Conservation (phyloP, 2,797 vertebrate species). For the Botia kubotai region DNA sequence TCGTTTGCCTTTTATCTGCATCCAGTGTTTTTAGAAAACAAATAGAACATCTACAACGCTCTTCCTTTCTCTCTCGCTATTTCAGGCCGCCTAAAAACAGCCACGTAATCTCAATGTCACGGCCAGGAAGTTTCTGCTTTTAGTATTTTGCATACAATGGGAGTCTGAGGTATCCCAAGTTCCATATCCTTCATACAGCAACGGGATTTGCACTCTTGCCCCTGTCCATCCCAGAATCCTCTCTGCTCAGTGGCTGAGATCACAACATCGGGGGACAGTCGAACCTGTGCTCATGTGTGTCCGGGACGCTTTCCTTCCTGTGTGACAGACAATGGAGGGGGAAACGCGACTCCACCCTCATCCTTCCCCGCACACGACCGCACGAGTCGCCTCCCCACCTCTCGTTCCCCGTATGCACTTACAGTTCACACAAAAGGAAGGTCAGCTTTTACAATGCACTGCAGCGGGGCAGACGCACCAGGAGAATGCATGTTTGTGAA, state of each 20-base stretch:
- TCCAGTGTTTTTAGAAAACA: constrained; percentile 12
- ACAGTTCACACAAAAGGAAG: constrained; percentile 50
- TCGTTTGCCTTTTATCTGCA: neutral
- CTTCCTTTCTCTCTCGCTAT: constrained; percentile 32
- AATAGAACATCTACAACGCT: neutral
- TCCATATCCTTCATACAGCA: constrained; percentile 56
- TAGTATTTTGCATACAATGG: constrained; percentile 60
- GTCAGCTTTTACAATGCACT: constrained; percentile 58
- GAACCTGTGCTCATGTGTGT: constrained; percentile 59
- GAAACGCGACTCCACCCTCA: constrained; percentile 72
- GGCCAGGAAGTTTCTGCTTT: constrained; percentile 52
- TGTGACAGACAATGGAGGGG: constrained; percentile 78
- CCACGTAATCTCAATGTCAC: constrained; percentile 47
- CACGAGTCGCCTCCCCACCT: constrained; percentile 50
- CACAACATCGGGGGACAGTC: constrained; percentile 49
- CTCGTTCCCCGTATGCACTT: constrained; percentile 24
- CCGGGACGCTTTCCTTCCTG: constrained; percentile 78
- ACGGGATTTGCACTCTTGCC: constrained; percentile 60
- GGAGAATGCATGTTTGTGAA: constrained; percentile 50
- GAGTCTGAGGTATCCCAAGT: constrained; percentile 2
- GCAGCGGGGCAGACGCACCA: constrained; percentile 44
- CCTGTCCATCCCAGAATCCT: constrained; percentile 42
- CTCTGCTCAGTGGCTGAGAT: constrained; percentile 49
- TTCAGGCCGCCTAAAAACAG: constrained; percentile 30
- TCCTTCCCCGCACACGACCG: constrained; percentile 63